Conservation (phyloP, 2,888 invertebrate genomes). For the Thecocarcelia acutangulata region DNA sequence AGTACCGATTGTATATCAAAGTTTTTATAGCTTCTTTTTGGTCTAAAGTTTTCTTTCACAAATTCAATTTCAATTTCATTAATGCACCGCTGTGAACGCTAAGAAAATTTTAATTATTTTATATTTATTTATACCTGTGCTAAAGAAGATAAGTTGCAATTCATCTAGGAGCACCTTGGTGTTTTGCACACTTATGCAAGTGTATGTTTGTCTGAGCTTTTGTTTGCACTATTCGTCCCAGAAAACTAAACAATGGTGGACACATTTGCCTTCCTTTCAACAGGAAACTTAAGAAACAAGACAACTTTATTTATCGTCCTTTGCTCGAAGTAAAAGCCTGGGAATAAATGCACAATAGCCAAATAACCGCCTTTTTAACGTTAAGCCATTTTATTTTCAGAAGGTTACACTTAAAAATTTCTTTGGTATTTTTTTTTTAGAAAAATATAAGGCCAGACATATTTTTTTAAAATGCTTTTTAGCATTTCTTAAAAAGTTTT, state of each 20-base stretch:
- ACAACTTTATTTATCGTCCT: slow-evolving; percentile 64
- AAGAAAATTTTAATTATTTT: slow-evolving; percentile 35
- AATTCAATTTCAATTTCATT: slow-evolving; percentile 41
- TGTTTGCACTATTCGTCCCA: slow-evolving; percentile 35
- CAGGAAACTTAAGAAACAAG: slow-evolving; percentile 58
- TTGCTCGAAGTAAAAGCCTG: slow-evolving; percentile 25
- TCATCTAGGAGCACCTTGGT: slow-evolving; percentile 15
- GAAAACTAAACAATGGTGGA: slow-evolving; percentile 60
- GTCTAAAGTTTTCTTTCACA: not conserved
- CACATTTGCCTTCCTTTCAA: slow-evolving; percentile 62
- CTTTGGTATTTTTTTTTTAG: not conserved
- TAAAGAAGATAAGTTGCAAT: slow-evolving; percentile 16
- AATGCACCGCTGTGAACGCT: slow-evolving; percentile 24
- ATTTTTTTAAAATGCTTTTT: too few relatives aligned
- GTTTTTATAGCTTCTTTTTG: not conserved
- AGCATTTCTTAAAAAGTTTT: too few relatives aligned
- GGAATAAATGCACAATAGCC: slow-evolving; percentile 13
- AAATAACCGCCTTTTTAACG: slow-evolving; percentile 27
- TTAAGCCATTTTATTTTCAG: slow-evolving; percentile 21
- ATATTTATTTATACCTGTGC: slow-evolving; percentile 23
- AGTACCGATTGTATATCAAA: slow-evolving; percentile 10
- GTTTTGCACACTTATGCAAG: not conserved
- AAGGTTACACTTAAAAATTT: slow-evolving; percentile 20
- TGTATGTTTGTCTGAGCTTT: slow-evolving; percentile 14
- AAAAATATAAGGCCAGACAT: too few relatives aligned